These are phyloP conservation scores for Phallusia fumigata DNA, from an alignment of 23 tunicate genomes.

Conservation along the genomic window DNA sequence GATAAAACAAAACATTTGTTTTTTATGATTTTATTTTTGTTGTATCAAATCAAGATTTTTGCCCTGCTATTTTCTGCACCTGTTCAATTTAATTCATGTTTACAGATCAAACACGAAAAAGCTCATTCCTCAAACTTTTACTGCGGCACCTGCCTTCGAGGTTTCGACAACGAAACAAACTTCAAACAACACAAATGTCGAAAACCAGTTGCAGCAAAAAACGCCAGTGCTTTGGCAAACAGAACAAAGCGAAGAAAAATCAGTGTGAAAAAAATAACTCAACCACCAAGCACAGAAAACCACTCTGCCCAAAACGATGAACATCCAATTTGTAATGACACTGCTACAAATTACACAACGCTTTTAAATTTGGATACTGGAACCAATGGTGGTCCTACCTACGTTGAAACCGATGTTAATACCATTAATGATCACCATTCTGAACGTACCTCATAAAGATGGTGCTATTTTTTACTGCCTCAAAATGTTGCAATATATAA, in stretches of 20 bases:
- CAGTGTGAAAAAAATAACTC: neutral
- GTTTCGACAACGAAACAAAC: conserved; percentile 23
- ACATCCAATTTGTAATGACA: neutral
- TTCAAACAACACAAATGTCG: conserved; percentile 38
- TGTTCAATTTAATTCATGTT: neutral
- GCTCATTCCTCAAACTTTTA: conserved; percentile 18
- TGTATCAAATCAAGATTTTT: too few relatives aligned
- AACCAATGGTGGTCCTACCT: neutral
- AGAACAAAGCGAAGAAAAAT: neutral
- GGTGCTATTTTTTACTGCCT: too few relatives aligned
- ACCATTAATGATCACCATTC: too few relatives aligned
- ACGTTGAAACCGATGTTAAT: neutral
- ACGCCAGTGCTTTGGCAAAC: neutral
- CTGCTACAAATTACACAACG: neutral
- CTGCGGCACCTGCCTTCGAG: conserved; percentile 24
- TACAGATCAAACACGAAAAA: conserved; percentile 45
- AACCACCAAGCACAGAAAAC: neutral
- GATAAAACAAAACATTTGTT: too few relatives aligned
- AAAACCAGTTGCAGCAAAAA: neutral
- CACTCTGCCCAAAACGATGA: neutral
- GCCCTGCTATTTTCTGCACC: too few relatives aligned
- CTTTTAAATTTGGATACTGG: neutral
- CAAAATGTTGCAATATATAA: too few relatives aligned
- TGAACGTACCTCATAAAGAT: too few relatives aligned
- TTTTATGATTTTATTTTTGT: too few relatives aligned